Evolutionary conservation across 2,797 vertebrate species (phyloP).

Genomic region (Yasuhikotakia modesta): DNA sequence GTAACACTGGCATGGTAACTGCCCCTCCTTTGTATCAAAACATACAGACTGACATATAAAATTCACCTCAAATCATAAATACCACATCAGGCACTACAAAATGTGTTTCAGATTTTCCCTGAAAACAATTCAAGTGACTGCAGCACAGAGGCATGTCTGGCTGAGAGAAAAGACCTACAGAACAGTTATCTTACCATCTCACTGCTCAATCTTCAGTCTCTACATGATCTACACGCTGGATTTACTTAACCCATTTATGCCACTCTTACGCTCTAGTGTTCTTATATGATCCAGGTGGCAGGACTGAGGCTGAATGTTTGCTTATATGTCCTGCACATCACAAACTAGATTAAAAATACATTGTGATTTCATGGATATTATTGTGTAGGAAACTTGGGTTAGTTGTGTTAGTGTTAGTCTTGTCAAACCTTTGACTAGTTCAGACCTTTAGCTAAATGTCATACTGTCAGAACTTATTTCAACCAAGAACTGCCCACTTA

Average conservation of each 20-base stretch:
- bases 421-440: not conserved
- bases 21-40: constrained; percentile 65
- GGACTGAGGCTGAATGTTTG: constrained; percentile 23
- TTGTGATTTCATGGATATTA: constrained; percentile 16
- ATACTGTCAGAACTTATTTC: not conserved
- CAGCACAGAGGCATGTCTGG: constrained; percentile 65
- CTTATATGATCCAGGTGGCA: constrained; percentile 48
- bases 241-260: constrained; percentile 67
- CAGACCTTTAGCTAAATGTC: not conserved
- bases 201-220: constrained; percentile 36
- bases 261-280: constrained; percentile 41
- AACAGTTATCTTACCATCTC: constrained; percentile 65
- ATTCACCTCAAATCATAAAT: constrained; percentile 73
- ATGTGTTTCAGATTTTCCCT: constrained; percentile 78
- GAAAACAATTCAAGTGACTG: constrained; percentile 66
- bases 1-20: constrained; percentile 61
- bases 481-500: not conserved
- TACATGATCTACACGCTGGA: constrained; percentile 59
- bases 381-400: constrained; percentile 27
- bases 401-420: not conserved
- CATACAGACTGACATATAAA: constrained; percentile 66
- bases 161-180: constrained; percentile 60
- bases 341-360: constrained; percentile 24
- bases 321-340: constrained; percentile 27
- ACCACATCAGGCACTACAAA: constrained; percentile 66